A percentile compares a stretch with the other conserved stretches of the same genome.
Conservation (phyloP, 2,113 vertebrate genomes). For the Sigmodon hispidus region DNA sequence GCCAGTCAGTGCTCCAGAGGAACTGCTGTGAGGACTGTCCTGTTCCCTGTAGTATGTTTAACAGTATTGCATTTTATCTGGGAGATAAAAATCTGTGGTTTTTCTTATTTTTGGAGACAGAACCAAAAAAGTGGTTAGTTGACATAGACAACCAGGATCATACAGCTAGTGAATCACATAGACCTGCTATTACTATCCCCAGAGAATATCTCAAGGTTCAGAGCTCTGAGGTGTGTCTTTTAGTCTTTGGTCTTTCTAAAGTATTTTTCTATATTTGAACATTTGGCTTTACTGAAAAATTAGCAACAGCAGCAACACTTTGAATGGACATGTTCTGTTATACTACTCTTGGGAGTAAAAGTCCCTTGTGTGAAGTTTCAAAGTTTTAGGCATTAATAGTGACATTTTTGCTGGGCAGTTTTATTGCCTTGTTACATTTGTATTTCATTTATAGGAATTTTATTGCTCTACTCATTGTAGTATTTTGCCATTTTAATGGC, state of each 20-base stretch:
- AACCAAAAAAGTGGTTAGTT: not conserved
- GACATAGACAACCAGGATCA: not conserved
- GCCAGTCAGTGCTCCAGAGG: not conserved
- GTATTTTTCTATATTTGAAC: not conserved
- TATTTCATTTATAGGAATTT: slow-evolving; percentile 57
- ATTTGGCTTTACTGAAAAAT: slow-evolving; percentile 28
- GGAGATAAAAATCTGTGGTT: not conserved
- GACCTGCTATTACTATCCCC: not conserved
- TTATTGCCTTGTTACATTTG: slow-evolving; percentile 41
- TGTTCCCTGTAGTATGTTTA: not conserved
- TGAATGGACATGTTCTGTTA: not conserved
- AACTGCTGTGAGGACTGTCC: not conserved
- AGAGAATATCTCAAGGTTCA: not conserved
- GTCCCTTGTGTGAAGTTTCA: slow-evolving; percentile 33
- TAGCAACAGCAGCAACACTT: not conserved
- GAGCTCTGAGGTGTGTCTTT: not conserved
- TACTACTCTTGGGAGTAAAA: not conserved
- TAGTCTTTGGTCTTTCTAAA: not conserved
- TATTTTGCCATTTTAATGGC: slow-evolving; percentile 42
- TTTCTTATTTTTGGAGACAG: slow-evolving; percentile 1
- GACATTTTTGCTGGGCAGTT: slow-evolving; percentile 23
- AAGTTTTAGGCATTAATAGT: not conserved
- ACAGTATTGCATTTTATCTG: not conserved
- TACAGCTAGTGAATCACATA: not conserved
- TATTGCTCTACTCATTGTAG: slow-evolving; percentile 24